Base-by-base conservation (phyloP, 2,113 vertebrate species). In the Seriola aureovittata region DNA sequence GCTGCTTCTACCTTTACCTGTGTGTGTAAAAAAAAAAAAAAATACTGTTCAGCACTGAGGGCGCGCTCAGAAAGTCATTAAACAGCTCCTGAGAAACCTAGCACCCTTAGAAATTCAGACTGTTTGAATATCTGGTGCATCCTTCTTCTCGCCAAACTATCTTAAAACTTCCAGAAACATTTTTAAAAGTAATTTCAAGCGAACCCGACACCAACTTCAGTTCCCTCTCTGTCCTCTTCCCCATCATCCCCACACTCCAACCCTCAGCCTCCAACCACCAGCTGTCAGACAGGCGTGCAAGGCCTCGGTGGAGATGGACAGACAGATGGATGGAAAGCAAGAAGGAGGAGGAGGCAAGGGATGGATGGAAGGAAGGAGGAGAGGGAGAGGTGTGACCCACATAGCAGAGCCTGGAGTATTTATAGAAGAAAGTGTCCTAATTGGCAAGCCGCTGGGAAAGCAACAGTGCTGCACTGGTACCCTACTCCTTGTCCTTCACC, bases 381-480 rank as follows among this genome's bases (percentile, higher is more conserved):
- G 85, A 89, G 82, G 82, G 86, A 91, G 90, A 91, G 86, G 82
- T 93, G 81, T 93, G 95, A 94, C 95, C 95, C 93, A 96, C 78
- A 94, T 96, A 93, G 91, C 63, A 46, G 82, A 89, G 91, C 89
- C 90, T 83, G 82, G 81, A 93, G 92, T 96, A 95, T 95, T 96
- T 94, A 94, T 96, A 95, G 95, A 92, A 88, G 90, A 92, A 89
- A 89, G 86, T 94, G 95, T 88, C 93, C 95, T 95, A 94, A 95
- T 96, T 96, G 92, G 91, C 84, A 86, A 89, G 89, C 90, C 90
- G 34, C 89, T 88, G 93, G 93, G 93, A 93, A 85, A 89, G 89
- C 86, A 42, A 86, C 87, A 84, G 81, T 79, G 11, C 81, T 73
- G 91, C 81, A 71, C 89, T 87, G 83, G 80, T 93, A 79, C 85